Evolutionary conservation across 2,888 invertebrate genomes (phyloP).

Genomic region (Epinotia bilunana): DNA sequence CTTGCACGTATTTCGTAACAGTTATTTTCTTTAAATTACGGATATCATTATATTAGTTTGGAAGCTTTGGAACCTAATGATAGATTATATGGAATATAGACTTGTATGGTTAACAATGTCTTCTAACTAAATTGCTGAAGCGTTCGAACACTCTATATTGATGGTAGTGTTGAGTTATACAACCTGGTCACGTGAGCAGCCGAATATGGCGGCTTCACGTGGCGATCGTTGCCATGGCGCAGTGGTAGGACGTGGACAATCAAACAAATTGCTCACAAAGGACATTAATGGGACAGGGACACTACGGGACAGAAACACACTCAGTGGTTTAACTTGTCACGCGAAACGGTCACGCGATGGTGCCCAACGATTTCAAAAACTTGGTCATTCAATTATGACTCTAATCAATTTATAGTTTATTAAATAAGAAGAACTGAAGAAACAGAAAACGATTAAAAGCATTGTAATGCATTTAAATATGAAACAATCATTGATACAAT

Average conservation of each 20-base stretch:
- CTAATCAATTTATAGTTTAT: slow-evolving; percentile 49
- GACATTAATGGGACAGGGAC: slow-evolving; percentile 70
- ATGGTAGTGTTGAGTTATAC: slow-evolving; percentile 47
- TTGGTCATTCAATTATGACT: slow-evolving; percentile 57
- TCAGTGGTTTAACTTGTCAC: slow-evolving; percentile 62
- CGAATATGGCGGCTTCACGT: slow-evolving; percentile 51
- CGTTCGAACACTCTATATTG: slow-evolving; percentile 21
- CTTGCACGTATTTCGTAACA: slow-evolving; percentile 68
- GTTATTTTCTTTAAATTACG: slow-evolving; percentile 63
- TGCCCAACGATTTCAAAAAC: slow-evolving; percentile 66
- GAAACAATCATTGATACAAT: slow-evolving; percentile 1
- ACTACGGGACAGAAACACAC: slow-evolving; percentile 60
- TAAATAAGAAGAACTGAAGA: slow-evolving; percentile 8
- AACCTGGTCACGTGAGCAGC: slow-evolving; percentile 50
- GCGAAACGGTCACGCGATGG: slow-evolving; percentile 74
- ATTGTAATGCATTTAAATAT: not conserved
- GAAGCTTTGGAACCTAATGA: slow-evolving; percentile 51
- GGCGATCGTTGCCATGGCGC: slow-evolving; percentile 46
- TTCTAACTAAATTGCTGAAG: slow-evolving; percentile 1
- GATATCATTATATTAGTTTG: slow-evolving; percentile 40
- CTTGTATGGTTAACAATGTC: slow-evolving; percentile 9
- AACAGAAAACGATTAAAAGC: not conserved
- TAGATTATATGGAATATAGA: not conserved
- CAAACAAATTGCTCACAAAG: slow-evolving; percentile 66
- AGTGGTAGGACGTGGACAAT: slow-evolving; percentile 55